Evolutionary conservation across 2,113 vertebrate species (phyloP).

Genomic region (cattle (Bos taurus)): DNA sequence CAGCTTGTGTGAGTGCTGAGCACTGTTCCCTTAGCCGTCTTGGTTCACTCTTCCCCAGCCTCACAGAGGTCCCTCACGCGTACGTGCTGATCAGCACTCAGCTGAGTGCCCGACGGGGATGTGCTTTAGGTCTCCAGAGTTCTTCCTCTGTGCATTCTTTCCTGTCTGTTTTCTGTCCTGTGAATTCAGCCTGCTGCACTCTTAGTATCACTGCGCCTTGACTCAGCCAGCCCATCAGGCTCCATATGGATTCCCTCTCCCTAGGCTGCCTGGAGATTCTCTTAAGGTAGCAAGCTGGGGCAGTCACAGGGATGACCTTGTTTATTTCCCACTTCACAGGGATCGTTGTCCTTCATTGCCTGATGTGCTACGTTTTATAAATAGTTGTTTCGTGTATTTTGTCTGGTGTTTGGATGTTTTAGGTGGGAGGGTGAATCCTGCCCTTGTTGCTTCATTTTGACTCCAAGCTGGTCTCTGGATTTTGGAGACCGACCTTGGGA

Average conservation of each 20-base stretch:
- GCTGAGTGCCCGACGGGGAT: neutral
- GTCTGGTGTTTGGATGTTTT: neutral
- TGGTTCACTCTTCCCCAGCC: too few relatives aligned
- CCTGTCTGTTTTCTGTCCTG: neutral
- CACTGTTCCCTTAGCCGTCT: neutral
- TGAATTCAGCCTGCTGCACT: neutral
- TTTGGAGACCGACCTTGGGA: neutral
- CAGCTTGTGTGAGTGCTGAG: neutral
- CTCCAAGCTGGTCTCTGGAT: neutral
- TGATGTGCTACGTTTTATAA: neutral
- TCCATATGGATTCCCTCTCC: neutral
- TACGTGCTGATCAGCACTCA: neutral
- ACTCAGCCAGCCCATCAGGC: neutral
- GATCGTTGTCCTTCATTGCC: neutral
- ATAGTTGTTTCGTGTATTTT: neutral
- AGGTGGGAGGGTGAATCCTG: neutral
- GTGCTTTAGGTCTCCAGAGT: neutral
- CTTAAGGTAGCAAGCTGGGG: neutral
- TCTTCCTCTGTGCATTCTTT: too few relatives aligned
- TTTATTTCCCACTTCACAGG: neutral
- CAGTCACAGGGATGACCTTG: neutral
- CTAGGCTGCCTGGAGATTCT: neutral
- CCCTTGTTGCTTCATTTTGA: neutral
- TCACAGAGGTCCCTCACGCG: rapidly evolving
- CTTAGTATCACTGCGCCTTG: neutral